A percentile compares a stretch with the other conserved stretches of the same genome.
phyloP scores from a whole-genome alignment of 2,113 vertebrate species.

The Xiphophorus maculatus region DNA sequence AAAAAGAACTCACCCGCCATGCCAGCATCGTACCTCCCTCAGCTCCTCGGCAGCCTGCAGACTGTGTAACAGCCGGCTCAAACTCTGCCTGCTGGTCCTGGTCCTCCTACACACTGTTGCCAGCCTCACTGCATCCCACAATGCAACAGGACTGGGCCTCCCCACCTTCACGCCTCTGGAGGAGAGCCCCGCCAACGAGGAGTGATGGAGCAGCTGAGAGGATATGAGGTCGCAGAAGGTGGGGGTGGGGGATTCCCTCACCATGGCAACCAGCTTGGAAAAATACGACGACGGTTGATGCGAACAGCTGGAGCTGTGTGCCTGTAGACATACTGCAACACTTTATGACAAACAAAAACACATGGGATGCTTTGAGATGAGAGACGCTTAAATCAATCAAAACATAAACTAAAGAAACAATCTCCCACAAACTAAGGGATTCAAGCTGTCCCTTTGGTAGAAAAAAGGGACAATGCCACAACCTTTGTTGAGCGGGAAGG shows the following conservation, averaged over 20 bases:
- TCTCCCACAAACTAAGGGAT: slow-evolving; percentile 52
- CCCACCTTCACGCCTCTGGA: slow-evolving; percentile 87
- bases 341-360: slow-evolving; percentile 76
- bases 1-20: slow-evolving; percentile 88
- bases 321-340: slow-evolving; percentile 73
- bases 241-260: slow-evolving; percentile 66
- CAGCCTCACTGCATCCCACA: slow-evolving; percentile 93
- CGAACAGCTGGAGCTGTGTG: slow-evolving; percentile 55
- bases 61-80: slow-evolving; percentile 96
- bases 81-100: slow-evolving; percentile 94
- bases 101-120: slow-evolving; percentile 97
- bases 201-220: slow-evolving; percentile 78
- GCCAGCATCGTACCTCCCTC: slow-evolving; percentile 90
- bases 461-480: slow-evolving; percentile 79
- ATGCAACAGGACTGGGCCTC: slow-evolving; percentile 88
- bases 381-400: slow-evolving; percentile 78
- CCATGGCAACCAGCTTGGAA: slow-evolving; percentile 75
- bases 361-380: slow-evolving; percentile 74
- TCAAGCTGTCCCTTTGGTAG: slow-evolving; percentile 55
- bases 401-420: slow-evolving; percentile 76
- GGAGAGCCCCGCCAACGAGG: slow-evolving; percentile 90
- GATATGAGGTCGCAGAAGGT: slow-evolving; percentile 48
- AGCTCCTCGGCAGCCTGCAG: slow-evolving; percentile 91
- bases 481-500: slow-evolving; percentile 89
- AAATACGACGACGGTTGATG: slow-evolving; percentile 66